Evolutionary conservation across 2,888 invertebrate genomes (phyloP).

Genomic region (Eristalis tenax): DNA sequence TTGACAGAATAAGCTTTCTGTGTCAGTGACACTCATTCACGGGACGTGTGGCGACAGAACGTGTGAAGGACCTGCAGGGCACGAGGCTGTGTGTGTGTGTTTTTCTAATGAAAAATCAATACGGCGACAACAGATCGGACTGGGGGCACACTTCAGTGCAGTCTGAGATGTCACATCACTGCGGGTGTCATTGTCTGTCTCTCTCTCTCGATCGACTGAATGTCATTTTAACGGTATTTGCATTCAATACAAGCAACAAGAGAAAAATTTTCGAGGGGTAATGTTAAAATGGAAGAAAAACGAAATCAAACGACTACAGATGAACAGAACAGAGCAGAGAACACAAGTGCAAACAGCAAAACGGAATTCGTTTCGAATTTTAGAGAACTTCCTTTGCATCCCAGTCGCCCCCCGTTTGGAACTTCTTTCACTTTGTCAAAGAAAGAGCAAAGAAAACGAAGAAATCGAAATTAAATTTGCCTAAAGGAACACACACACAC

Average conservation of each 20-base stretch:
- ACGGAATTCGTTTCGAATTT: slow-evolving; percentile 12
- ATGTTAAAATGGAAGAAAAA: background rate
- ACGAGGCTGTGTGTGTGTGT: background rate
- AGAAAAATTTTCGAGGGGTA: background rate
- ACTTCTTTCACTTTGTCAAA: slow-evolving; percentile 33
- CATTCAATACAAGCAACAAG: slow-evolving; percentile 13
- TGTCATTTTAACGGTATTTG: slow-evolving; percentile 43
- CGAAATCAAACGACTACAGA: background rate
- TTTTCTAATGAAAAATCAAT: slow-evolving; percentile 58
- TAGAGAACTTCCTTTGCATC: slow-evolving; percentile 3
- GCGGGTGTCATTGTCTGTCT: background rate
- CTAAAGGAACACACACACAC: slow-evolving; percentile 39
- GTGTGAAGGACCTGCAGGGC: background rate
- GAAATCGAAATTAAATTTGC: slow-evolving; percentile 68
- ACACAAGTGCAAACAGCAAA: slow-evolving; percentile 6
- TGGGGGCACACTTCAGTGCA: no score
- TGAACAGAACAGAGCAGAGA: background rate
- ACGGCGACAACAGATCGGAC: slow-evolving; percentile 12
- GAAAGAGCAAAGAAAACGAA: slow-evolving; percentile 29
- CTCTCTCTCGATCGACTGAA: background rate
- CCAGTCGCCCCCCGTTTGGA: background rate
- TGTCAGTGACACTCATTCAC: slow-evolving; percentile 55
- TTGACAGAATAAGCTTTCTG: slow-evolving; percentile 60
- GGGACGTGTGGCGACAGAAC: background rate
- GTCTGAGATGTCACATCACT: background rate